phyloP scores from a whole-genome alignment of 2,113 vertebrate genomes.

The Monarcha castaneiventris region DNA sequence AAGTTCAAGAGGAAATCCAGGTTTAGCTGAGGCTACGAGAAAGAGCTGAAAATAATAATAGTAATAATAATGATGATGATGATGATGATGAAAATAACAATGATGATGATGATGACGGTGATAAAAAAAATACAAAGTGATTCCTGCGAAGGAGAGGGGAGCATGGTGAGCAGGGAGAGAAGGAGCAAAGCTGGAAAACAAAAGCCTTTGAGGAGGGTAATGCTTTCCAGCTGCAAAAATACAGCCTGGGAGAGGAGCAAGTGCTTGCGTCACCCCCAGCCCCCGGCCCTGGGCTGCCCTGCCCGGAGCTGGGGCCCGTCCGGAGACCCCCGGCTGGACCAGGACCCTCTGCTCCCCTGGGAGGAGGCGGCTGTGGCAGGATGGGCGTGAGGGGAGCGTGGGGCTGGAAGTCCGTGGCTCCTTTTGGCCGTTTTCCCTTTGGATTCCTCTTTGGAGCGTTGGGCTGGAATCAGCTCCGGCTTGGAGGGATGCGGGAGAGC shows the following conservation, averaged over 20 bases:
- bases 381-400: rapidly evolving
- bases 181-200: constrained; percentile 59
- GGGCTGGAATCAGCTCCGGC: neutral
- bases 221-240: constrained; percentile 71
- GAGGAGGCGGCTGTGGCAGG: neutral
- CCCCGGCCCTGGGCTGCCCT: rapidly evolving
- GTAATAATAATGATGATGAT: neutral
- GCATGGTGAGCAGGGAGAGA: neutral
- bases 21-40: constrained; percentile 27
- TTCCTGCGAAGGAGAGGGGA: neutral
- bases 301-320: neutral
- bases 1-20: constrained; percentile 38
- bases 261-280: constrained; percentile 14
- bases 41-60: constrained; percentile 5
- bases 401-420: neutral
- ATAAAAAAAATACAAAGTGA: neutral
- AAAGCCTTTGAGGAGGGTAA: constrained; percentile 65
- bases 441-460: rapidly evolving
- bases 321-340: neutral
- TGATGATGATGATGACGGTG: neutral
- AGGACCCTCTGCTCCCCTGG: neutral
- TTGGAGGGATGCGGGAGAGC: rapidly evolving
- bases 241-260: constrained; percentile 37
- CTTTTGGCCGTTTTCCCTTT: neutral
- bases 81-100: neutral